Evolutionary conservation across 2,113 vertebrate genomes (phyloP).

Genomic region (Eidolon helvum): DNA sequence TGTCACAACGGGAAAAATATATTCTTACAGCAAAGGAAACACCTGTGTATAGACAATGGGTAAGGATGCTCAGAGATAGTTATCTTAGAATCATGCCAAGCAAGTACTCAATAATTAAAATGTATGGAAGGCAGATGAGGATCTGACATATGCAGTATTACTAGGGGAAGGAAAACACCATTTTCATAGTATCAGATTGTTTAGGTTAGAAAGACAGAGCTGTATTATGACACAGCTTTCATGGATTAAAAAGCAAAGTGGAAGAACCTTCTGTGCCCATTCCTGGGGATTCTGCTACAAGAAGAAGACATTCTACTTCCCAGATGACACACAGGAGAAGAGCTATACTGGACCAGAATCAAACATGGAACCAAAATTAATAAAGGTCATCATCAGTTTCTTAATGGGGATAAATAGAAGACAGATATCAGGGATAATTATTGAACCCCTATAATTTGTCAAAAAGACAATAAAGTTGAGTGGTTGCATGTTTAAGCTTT

Average conservation of each 20-base stretch:
- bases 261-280: background rate
- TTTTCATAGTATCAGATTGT: background rate
- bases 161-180: background rate
- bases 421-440: background rate
- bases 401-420: background rate
- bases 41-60: background rate
- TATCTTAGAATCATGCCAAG: background rate
- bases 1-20: background rate
- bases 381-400: background rate
- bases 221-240: background rate
- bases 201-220: background rate
- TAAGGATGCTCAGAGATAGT: background rate
- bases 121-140: background rate
- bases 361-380: background rate
- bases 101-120: background rate
- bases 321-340: background rate
- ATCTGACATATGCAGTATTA: background rate
- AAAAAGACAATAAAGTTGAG: background rate
- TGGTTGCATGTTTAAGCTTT: background rate
- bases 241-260: background rate
- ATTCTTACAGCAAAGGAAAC: background rate
- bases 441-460: background rate
- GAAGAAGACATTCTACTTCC: background rate
- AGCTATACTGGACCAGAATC: background rate
- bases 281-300: background rate